Percentiles rank a stretch among this genome's conserved stretches.
Evolutionary conservation across 2,888 invertebrate genomes (phyloP).

Genomic region (Pteria penguin): DNA sequence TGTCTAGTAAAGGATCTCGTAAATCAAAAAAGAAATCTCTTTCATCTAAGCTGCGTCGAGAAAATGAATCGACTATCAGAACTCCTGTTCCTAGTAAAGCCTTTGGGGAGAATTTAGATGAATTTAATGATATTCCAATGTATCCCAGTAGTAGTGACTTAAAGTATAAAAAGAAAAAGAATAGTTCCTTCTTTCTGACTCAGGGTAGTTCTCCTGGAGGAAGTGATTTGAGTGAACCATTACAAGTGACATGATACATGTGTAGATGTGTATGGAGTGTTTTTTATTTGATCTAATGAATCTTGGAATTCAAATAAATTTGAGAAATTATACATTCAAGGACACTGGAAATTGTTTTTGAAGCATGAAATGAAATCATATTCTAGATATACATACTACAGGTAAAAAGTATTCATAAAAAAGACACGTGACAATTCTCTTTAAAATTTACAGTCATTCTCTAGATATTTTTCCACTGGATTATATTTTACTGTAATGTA

Average conservation of each 20-base stretch:
- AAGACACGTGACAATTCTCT: too few relatives aligned
- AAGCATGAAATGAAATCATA: too few relatives aligned
- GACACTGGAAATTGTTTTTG: too few relatives aligned
- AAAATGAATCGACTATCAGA: conserved; percentile 28
- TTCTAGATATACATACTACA: too few relatives aligned
- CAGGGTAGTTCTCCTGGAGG: conserved; percentile 33
- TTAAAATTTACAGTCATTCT: too few relatives aligned
- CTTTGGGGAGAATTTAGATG: conserved; percentile 28
- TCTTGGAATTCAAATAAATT: too few relatives aligned
- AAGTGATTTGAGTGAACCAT: conserved; percentile 30
- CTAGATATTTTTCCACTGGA: too few relatives aligned
- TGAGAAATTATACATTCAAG: too few relatives aligned
- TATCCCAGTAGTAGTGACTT: conserved; percentile 1
- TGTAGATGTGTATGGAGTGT: too few relatives aligned
- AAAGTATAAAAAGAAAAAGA: conserved; percentile 24
- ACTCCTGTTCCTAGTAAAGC: conserved; percentile 41
- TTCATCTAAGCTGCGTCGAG: conserved; percentile 19
- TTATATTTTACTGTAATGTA: too few relatives aligned
- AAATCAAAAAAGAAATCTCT: conserved; percentile 38
- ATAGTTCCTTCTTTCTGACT: conserved; percentile 38
- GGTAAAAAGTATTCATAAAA: too few relatives aligned
- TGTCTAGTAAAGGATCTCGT: conserved; percentile 2
- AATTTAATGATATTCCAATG: conserved; percentile 20
- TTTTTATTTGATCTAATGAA: too few relatives aligned
- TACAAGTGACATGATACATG: conserved; percentile 6